Conservation (phyloP, 2,888 invertebrate species). For the Oxyteleia sp. region DNA sequence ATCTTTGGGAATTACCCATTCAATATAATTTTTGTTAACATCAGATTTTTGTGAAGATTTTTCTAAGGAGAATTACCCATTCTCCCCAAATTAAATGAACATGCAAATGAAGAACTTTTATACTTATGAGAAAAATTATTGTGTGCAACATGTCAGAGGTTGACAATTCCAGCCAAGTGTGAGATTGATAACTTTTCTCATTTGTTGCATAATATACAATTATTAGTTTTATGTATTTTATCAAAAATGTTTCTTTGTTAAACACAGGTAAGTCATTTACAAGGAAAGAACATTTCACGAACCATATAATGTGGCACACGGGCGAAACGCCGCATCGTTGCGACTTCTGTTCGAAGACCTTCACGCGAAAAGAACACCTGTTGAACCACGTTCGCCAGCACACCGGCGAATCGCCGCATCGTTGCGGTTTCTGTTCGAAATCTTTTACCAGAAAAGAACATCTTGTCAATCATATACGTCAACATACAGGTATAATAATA, state of each 20-base stretch:
- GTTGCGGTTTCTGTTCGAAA: slow-evolving; percentile 95
- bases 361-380: slow-evolving; percentile 93
- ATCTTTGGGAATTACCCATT: too few relatives aligned
- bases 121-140: too few relatives aligned
- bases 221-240: slow-evolving; percentile 10
- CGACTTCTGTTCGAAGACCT: slow-evolving; percentile 93
- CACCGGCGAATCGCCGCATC: slow-evolving; percentile 94
- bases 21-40: too few relatives aligned
- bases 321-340: slow-evolving; percentile 93
- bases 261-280: slow-evolving; percentile 93
- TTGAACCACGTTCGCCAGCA: slow-evolving; percentile 93
- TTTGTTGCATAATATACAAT: too few relatives aligned
- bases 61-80: too few relatives aligned
- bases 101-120: too few relatives aligned
- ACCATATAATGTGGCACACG: slow-evolving; percentile 96
- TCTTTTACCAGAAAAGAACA: slow-evolving; percentile 96
- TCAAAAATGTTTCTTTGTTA: too few relatives aligned
- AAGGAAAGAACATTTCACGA: slow-evolving; percentile 96
- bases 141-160: too few relatives aligned
- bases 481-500: slow-evolving; percentile 91
- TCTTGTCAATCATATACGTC: slow-evolving; percentile 94
- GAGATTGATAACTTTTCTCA: too few relatives aligned
- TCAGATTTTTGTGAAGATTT: too few relatives aligned
- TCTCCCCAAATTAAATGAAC: too few relatives aligned
- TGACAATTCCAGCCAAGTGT: too few relatives aligned